phyloP scores from a whole-genome alignment of 2,797 vertebrate species.

The Salmo trutta region DNA sequence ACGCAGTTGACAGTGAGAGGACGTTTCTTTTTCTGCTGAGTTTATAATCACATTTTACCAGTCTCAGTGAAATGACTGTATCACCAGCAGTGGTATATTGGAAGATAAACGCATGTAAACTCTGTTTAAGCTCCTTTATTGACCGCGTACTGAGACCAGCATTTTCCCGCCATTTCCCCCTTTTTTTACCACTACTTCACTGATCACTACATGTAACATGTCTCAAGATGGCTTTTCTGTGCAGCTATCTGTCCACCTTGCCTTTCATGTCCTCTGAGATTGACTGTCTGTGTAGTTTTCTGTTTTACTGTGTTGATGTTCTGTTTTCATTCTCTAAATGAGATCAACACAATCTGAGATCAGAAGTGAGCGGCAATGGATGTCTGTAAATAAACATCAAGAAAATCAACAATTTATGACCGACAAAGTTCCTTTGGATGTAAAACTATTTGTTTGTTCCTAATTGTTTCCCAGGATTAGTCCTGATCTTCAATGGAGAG shows the following conservation, averaged over 20 bases:
- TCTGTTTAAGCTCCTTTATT: too few species aligned
- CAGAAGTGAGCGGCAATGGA: background rate
- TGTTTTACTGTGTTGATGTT: background rate
- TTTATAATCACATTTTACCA: too few species aligned
- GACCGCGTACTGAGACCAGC: too few species aligned
- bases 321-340: background rate
- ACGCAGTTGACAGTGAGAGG: too few species aligned
- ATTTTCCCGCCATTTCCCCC: too few species aligned
- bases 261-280: background rate
- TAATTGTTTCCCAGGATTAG: background rate
- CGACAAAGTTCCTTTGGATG: background rate
- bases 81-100: too few species aligned
- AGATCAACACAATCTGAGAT: background rate
- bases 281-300: background rate
- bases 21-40: too few species aligned
- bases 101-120: too few species aligned
- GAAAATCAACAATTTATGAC: background rate
- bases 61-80: too few species aligned
- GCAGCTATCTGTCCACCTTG: background rate
- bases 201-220: background rate
- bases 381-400: background rate
- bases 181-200: background rate
- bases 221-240: background rate
- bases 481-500: background rate
- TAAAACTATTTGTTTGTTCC: background rate